Conservation (phyloP, 2,888 invertebrate species). For the Lithophane semibrunnea region DNA sequence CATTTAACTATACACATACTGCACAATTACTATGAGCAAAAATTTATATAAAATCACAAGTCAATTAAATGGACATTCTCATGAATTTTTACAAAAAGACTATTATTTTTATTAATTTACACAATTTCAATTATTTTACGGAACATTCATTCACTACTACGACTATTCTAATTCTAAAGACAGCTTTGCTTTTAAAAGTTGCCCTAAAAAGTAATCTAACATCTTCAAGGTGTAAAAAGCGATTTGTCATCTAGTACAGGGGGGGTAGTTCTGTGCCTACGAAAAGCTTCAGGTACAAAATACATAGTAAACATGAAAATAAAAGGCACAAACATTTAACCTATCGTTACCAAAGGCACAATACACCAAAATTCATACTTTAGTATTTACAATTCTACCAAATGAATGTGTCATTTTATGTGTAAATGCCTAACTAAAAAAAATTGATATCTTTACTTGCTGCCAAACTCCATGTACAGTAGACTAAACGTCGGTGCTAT, state of each 20-base stretch:
- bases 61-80: slow-evolving; percentile 62
- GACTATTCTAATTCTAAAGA: slow-evolving; percentile 59
- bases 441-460: slow-evolving; percentile 10
- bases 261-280: slow-evolving; percentile 64
- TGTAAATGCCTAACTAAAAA: slow-evolving; percentile 41
- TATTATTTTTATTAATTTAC: slow-evolving; percentile 38
- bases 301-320: slow-evolving; percentile 81
- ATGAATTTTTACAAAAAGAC: slow-evolving; percentile 60
- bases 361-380: slow-evolving; percentile 81
- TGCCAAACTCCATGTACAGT: slow-evolving; percentile 1
- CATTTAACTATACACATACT: slow-evolving; percentile 46
- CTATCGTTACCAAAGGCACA: slow-evolving; percentile 87
- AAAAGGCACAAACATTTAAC: slow-evolving; percentile 88
- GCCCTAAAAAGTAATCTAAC: slow-evolving; percentile 56
- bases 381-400: slow-evolving; percentile 62
- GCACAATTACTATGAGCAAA: slow-evolving; percentile 53
- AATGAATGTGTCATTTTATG: slow-evolving; percentile 48
- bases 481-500: not conserved
- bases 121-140: slow-evolving; percentile 47
- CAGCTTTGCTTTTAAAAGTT: slow-evolving; percentile 68
- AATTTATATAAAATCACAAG: slow-evolving; percentile 57
- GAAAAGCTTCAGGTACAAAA: slow-evolving; percentile 85
- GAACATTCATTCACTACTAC: slow-evolving; percentile 63
- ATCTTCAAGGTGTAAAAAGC: slow-evolving; percentile 70
- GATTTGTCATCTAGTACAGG: slow-evolving; percentile 62